Percentiles rank a stretch among this genome's conserved stretches.
Evolutionary conservation across 1,140 invertebrate genomes (phyloP).

Genomic region (Scaptomyza hsui): DNA sequence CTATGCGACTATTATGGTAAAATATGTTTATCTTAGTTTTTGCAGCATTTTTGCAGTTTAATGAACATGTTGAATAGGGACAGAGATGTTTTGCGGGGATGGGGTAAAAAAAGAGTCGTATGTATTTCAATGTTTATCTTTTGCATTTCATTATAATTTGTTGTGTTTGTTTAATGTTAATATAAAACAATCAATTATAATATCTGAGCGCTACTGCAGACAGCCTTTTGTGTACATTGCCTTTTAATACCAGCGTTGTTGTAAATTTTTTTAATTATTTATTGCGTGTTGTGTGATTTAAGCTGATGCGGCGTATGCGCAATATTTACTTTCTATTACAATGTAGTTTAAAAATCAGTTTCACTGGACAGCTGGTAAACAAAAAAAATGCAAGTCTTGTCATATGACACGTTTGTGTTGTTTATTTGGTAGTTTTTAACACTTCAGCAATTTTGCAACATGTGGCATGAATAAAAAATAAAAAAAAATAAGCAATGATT

Average conservation of each 20-base stretch:
- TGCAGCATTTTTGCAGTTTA: slow-evolving; percentile 54
- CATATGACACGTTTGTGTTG: background rate
- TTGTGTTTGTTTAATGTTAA: slow-evolving; percentile 72
- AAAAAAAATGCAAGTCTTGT: background rate
- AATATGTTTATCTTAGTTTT: slow-evolving; percentile 64
- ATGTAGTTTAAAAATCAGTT: background rate
- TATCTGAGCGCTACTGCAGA: slow-evolving; percentile 23
- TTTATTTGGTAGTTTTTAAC: background rate
- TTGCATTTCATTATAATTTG: slow-evolving; percentile 44
- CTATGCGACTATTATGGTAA: slow-evolving; percentile 56
- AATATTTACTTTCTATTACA: slow-evolving; percentile 31
- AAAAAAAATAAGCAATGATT: too few species aligned
- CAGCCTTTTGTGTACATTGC: background rate
- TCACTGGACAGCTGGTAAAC: background rate
- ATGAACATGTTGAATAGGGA: slow-evolving; percentile 40
- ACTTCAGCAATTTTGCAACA: background rate
- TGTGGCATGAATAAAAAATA: too few species aligned
- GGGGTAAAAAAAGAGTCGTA: slow-evolving; percentile 3
- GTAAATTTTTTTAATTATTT: slow-evolving; percentile 48
- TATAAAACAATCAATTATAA: slow-evolving; percentile 67
- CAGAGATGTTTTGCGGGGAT: background rate
- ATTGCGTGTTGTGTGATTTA: slow-evolving; percentile 29
- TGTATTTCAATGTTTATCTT: slow-evolving; percentile 53
- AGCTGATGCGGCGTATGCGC: slow-evolving; percentile 33
- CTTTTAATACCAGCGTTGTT: slow-evolving; percentile 1